Base-by-base conservation (phyloP, 2,113 vertebrate genomes). In the Archilochus colubris region DNA sequence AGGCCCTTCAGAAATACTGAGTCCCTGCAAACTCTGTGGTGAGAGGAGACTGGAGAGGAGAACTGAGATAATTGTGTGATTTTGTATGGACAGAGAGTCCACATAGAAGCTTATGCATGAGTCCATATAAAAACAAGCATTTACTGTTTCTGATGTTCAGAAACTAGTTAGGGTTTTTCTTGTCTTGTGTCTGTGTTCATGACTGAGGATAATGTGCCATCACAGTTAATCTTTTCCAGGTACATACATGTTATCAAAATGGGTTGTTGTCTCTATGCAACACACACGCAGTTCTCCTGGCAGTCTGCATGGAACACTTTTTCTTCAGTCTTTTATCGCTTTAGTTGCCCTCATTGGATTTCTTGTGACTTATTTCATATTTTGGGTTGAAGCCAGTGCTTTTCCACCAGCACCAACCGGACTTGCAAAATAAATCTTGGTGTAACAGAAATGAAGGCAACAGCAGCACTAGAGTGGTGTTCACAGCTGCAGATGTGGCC, bases 341-440 rank as follows among this genome's bases (percentile, higher is more conserved):
- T 88, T 75, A 74, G 31, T 81, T 73, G 57, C 40, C 80, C 63
- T 91, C 69, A 27, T 25, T 93, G 79, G 61, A 79, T 68, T 63
- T 48, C 75, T 68, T 75, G 51, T 61, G 82, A 92, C 92, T 96
- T 89, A 82, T 89, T 82, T 88, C 5, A 70, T 80, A 62, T 85
- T 93, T 94, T 68, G 58, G 54, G 33, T 66, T 11, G 1, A 81
- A 93, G 46, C 25, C 46, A 88, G 74, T 14, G 40, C 59, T 83
- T 88, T 89, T 89, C 59, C 51, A 87, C 58, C 9, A 58, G 58
- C 72, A 79, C n/a, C 51, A 74, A 22, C 59, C 9, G 68, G 50
- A 76, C 59, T 68, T 63, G 55, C 27, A 93, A 73, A 89, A 85
- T 89, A 87, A 95, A 94, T 84, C 77, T 84, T 73, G 53, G 54